Evolutionary conservation across 1,140 invertebrate species (phyloP), one percentile per base, ranked within the genome.

Genomic region (Arctopsyche grandis): DNA sequence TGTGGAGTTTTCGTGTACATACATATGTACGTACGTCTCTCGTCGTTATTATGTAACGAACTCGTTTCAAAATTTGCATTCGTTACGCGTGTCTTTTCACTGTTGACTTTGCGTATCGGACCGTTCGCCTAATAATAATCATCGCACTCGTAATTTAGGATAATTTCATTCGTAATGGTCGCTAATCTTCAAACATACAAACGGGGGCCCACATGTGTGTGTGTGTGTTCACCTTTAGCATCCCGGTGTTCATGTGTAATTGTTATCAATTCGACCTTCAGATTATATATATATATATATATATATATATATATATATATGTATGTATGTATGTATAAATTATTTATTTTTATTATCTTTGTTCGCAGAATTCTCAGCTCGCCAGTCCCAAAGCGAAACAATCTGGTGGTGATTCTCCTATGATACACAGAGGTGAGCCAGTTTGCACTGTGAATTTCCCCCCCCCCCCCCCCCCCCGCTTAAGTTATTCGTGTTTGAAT

Each of bases 191-290:
- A 52, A 16, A 12, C 48, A 52, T 52, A 9, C 44, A 52, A 38
- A 38, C 7, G 29, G 7, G 29, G 29, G 7, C 29, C 1, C 7
- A 38, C 29, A 38, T 38, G 7, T 38, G 7, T 60, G n/a, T 19
- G 16, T 60, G 56, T 19, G 14, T 19, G 52, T 60, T 60, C 56
- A 60, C 56, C 56, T 60, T 60, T 60, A 60, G 56, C 56, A 60
- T 60, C 56, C 16, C 21, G 9, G 19, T 38, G n/a, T n/a, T n/a
- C n/a, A n/a, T n/a, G n/a, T n/a, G 29, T 38, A 38, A 21, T 21
- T 60, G 56, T 60, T 60, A 60, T 60, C 56, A 60, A 16, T 19
- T 60, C 16, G 56, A 60, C 56, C 56, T 60, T 60, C 56, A 16
- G 56, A 60, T 60, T 60, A 60, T 60, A 60, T 60, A 60, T n/a